Conservation (phyloP, 2,113 vertebrate species). For the Toxotes jaculatrix region DNA sequence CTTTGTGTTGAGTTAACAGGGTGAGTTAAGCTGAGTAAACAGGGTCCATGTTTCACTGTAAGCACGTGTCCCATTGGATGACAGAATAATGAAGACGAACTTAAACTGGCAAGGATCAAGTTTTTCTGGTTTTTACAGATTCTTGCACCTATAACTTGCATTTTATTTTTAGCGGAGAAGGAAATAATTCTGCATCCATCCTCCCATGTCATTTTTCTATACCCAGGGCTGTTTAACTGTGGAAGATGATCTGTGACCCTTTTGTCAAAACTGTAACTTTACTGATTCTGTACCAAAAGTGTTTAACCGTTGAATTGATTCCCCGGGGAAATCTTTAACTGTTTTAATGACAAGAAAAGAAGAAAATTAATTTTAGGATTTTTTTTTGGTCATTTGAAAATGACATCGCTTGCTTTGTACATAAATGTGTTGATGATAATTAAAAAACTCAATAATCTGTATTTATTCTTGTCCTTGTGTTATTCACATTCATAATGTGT, state of each 20-base stretch:
- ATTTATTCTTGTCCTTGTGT: conserved; percentile 26
- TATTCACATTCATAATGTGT: neutral
- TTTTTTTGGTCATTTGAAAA: conserved; percentile 72
- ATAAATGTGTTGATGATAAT: conserved; percentile 86
- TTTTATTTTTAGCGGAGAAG: conserved; percentile 29
- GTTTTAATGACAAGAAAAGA: conserved; percentile 70
- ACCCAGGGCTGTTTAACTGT: conserved; percentile 62
- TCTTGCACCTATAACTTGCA: neutral
- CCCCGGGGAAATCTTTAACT: conserved; percentile 57
- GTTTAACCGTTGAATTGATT: conserved; percentile 53
- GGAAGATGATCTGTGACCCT: conserved; percentile 39
- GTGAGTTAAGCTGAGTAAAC: conserved; percentile 1
- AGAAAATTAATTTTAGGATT: conserved; percentile 69
- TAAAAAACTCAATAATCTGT: conserved; percentile 81
- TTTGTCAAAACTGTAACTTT: conserved; percentile 46
- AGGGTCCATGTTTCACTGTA: neutral
- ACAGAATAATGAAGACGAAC: conserved; percentile 53
- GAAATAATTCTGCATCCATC: conserved; percentile 24
- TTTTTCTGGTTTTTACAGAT: conserved; percentile 20
- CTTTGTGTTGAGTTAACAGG: conserved; percentile 12
- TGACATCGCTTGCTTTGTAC: conserved; percentile 85
- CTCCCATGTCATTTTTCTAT: conserved; percentile 13
- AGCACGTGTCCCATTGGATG: conserved; percentile 8
- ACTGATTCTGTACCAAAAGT: conserved; percentile 51
- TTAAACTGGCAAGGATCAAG: conserved; percentile 41